Evolutionary conservation across 2,113 vertebrate genomes (phyloP), one percentile per base, ranked within the genome.

Genomic region (Petrocephalus zakoni): DNA sequence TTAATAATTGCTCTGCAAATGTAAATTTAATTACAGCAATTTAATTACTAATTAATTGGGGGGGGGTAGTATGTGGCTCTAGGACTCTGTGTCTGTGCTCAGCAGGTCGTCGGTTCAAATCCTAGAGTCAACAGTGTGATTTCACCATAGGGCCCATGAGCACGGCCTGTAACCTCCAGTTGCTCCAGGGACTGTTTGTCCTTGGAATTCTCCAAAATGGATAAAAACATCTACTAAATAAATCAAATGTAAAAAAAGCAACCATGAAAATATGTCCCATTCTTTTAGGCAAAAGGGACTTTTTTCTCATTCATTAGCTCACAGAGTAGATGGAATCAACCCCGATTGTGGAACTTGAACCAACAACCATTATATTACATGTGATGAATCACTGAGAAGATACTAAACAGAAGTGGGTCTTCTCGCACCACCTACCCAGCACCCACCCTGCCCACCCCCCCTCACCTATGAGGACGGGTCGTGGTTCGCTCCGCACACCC

Each of bases 401-500:
- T 78, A 42, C 68, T 37, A 17, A 78, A 78, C 17, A 29, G 13
- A 78, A 37, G 29, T 22, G 19, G 6, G 7, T 83, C 81, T 49
- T 51, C 81, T 51, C 11, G 25, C n/a, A 55, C 42, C 10, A 83
- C 4, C 37, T 49, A 49, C 22, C 83, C n/a, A 2, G 3, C 83
- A 55, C 29, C 21, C 37, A 61, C 29, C 10, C 34, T 87, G 19
- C 15, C 17, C 37, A 2, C 47, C n/a, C 7, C 85, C 22, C 47
- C 86, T 98, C 95, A 99, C 98, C 97, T 78, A 99, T 96, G 87
- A 97, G 95, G 94, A 99, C 97, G 90, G 96, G 96, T 85, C 98
- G 98, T 22, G 98, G 97, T 46, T 97, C 96, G 92, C 97, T 99
- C 94, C 96, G 97, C 87, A 98, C 97, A 92, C 98, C 98, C 92